Percentiles rank a stretch among this genome's conserved stretches.
phyloP scores from a whole-genome alignment of 1,140 invertebrate species.

The Cotesia glomerata region DNA sequence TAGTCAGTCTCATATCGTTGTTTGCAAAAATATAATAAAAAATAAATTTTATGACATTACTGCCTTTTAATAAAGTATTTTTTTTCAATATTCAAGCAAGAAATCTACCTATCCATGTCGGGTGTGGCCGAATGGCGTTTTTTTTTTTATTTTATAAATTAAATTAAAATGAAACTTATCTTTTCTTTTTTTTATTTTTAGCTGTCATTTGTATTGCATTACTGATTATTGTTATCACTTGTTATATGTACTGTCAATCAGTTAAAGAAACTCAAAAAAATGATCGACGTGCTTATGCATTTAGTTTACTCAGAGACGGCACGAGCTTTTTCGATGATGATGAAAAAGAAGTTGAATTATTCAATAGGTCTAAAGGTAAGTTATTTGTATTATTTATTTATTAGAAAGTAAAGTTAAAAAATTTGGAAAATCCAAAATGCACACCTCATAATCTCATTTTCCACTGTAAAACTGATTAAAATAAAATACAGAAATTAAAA shows the following conservation, averaged over 20 bases:
- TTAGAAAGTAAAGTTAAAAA: background rate
- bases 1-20: no score
- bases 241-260: slow-evolving; percentile 52
- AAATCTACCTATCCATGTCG: no score
- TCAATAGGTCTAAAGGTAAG: slow-evolving; percentile 59
- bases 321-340: slow-evolving; percentile 65
- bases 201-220: slow-evolving; percentile 47
- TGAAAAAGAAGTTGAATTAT: slow-evolving; percentile 70
- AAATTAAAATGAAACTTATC: slow-evolving; percentile 62
- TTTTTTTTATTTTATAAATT: no score
- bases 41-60: no score
- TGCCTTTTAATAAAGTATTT: no score
- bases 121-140: no score
- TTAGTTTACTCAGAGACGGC: slow-evolving; percentile 57
- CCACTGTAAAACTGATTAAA: no score
- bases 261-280: slow-evolving; percentile 52
- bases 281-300: slow-evolving; percentile 54
- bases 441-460: background rate
- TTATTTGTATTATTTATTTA: slow-evolving; percentile 8
- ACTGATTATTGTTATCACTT: slow-evolving; percentile 45
- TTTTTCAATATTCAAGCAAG: no score
- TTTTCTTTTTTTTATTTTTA: slow-evolving; percentile 44
- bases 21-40: no score
- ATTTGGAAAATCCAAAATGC: background rate
- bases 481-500: no score